Percentiles rank a stretch among this genome's conserved stretches.
Evolutionary conservation across 1,140 invertebrate genomes (phyloP).

Genomic region (Popillia japonica): DNA sequence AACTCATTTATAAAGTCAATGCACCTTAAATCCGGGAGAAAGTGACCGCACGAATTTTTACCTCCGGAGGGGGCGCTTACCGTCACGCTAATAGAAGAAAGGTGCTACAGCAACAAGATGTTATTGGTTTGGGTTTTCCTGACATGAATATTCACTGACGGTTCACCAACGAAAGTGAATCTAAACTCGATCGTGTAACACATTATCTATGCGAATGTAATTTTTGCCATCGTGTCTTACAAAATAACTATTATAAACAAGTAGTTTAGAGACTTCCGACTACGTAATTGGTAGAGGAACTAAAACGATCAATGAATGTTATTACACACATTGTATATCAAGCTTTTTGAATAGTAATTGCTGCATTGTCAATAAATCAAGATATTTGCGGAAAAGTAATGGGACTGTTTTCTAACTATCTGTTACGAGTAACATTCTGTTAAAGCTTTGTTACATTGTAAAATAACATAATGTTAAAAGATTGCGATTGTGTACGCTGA

Average conservation of each 20-base stretch:
- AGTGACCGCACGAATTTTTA: slow-evolving; percentile 1
- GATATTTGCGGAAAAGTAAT: background rate
- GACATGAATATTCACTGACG: background rate
- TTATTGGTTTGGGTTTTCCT: slow-evolving; percentile 9
- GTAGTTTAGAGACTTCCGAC: background rate
- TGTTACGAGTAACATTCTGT: no score
- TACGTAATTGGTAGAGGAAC: background rate
- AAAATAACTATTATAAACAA: background rate
- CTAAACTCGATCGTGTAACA: slow-evolving; percentile 1
- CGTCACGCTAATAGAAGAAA: slow-evolving; percentile 27
- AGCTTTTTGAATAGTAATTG: no score
- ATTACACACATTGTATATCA: background rate
- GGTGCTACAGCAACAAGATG: background rate
- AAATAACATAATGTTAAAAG: no score
- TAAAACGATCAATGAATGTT: background rate
- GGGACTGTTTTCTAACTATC: no score
- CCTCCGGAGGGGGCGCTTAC: background rate
- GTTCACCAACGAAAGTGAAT: slow-evolving; percentile 23
- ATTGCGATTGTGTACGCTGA: no score
- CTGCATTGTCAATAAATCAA: no score
- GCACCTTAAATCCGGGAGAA: slow-evolving; percentile 28
- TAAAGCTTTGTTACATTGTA: no score
- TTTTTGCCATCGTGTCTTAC: slow-evolving; percentile 1
- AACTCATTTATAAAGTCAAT: background rate
- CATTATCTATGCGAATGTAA: slow-evolving; percentile 21